Base-by-base conservation (phyloP, 2,113 vertebrate genomes). In the Tachycineta bicolor region DNA sequence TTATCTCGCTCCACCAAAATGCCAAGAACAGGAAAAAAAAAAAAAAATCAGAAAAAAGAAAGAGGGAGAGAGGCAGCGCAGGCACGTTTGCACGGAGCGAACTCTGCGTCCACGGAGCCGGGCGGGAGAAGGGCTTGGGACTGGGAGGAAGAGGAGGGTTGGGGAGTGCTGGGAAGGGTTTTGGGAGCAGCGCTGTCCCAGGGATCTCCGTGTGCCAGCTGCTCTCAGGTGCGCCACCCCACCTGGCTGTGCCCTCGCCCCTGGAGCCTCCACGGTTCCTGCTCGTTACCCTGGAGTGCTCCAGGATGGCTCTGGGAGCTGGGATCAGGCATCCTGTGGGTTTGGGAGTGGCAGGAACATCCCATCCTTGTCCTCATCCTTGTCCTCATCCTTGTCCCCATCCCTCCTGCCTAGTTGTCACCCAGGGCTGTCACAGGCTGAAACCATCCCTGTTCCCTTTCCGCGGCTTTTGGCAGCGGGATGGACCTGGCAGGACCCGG, bases 1-100 rank as follows among this genome's bases (percentile, higher is more conserved):
- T 99, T 99, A 99, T 99, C 99, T 99, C 93, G 39, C 98, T 98
- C 98, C 98, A 98, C 98, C 99, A 99, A 99, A 99, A 99, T 99
- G 99, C 98, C 99, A 99, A 98, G 98, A 99, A 99, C 98, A 99
- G 98, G 98, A 99, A 98, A 97, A 97, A 97, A 97, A 98, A 76
- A 98, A 98, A 98, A 83, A 94, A 94, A 94, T 91, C 98, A 97
- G 98, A 98, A 98, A 92, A 96, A 96, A 98, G 98, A 97, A 97
- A 97, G 97, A 83, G 97, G 98, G 97, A 98, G 97, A 62, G 86
- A 98, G 98, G 91, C 94, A 94, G 89, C 95, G 29, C 97, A 93
- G 89, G 95, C 95, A 87, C 69, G 16, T 80, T 76, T 93, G 70
- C 75, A 89, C 13, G 0, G 98, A 98, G 86, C 21, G 28, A 97